Evolutionary conservation across 2,113 vertebrate species (phyloP).

Genomic region (Callospermophilus lateralis): DNA sequence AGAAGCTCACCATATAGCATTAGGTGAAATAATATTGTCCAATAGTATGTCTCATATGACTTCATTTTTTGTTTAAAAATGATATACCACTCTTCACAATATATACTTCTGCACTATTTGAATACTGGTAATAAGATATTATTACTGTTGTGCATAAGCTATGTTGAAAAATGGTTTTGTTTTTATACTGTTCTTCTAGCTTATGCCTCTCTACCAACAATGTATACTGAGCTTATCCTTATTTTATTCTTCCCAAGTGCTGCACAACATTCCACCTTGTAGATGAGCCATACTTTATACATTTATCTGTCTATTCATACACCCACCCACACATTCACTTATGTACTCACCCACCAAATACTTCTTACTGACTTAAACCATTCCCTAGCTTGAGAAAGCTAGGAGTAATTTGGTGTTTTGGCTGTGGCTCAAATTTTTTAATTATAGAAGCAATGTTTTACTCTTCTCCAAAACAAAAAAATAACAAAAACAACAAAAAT

Average conservation of each 20-base stretch:
- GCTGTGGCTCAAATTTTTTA: not conserved
- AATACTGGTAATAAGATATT: constrained; percentile 2
- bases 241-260: not conserved
- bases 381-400: not conserved
- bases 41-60: not conserved
- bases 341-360: not conserved
- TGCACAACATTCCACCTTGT: not conserved
- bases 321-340: not conserved
- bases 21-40: not conserved
- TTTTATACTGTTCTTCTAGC: constrained; percentile 12
- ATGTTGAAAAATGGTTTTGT: constrained; percentile 4
- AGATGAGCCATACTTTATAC: not conserved
- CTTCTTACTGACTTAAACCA: not conserved
- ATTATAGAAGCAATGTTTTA: not conserved
- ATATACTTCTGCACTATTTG: not conserved
- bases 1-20: not conserved
- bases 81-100: not conserved
- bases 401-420: too few species aligned
- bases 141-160: constrained; percentile 15
- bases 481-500: not conserved
- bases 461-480: not conserved
- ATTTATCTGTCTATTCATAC: not conserved
- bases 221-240: not conserved
- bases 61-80: constrained; percentile 5
- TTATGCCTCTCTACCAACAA: not conserved